phyloP scores from a whole-genome alignment of 2,113 vertebrate genomes.

The Antechinus flavipes region DNA sequence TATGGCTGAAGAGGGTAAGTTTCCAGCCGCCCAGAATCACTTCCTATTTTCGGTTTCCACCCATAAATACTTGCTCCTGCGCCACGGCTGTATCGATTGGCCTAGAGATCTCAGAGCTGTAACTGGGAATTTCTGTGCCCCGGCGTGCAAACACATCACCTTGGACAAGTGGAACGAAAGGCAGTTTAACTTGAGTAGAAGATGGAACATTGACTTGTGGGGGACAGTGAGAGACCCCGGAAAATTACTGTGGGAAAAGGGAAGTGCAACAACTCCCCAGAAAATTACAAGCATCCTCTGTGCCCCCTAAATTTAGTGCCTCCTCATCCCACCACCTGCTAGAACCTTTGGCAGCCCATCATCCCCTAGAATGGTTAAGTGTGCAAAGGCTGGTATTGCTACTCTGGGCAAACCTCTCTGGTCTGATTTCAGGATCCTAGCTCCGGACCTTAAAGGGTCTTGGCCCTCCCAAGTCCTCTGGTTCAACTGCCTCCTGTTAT shows the following conservation, averaged over 20 bases:
- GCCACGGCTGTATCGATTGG: background rate
- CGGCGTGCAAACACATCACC: background rate
- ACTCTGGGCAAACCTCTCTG: background rate
- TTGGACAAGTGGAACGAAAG: background rate
- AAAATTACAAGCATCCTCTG: background rate
- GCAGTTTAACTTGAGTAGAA: background rate
- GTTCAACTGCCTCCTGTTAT: background rate
- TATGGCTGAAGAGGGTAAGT: slow-evolving; percentile 97
- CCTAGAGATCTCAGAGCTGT: background rate
- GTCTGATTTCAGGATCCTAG: background rate
- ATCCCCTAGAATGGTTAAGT: background rate
- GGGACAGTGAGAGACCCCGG: background rate
- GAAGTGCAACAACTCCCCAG: background rate
- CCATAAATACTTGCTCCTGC: background rate
- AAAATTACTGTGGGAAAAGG: background rate
- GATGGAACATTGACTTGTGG: background rate
- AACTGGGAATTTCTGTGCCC: background rate
- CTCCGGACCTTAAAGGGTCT: no score
- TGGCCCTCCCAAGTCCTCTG: background rate
- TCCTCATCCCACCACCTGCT: background rate
- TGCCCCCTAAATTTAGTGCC: background rate
- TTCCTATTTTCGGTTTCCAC: background rate
- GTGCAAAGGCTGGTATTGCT: background rate
- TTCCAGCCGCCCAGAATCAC: background rate
- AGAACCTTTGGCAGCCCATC: background rate